A percentile compares a stretch with the other conserved stretches of the same genome.
phyloP scores from a whole-genome alignment of 2,113 vertebrate species.

The Collichthys lucidus region DNA sequence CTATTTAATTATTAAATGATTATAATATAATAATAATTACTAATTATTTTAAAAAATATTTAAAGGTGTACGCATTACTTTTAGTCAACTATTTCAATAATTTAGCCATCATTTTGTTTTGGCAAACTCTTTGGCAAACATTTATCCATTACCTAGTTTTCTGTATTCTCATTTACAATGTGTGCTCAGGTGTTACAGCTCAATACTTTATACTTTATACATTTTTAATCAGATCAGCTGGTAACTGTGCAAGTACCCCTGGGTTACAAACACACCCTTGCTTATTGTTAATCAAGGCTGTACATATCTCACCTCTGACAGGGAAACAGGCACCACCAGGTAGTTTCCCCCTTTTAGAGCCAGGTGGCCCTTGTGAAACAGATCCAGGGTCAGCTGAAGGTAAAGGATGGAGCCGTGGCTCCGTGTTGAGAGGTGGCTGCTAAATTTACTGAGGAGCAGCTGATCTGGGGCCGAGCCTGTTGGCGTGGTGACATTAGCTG shows the following conservation, averaged over 20 bases:
- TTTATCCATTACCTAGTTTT: background rate
- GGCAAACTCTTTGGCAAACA: background rate
- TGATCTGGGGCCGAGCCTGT: constrained; percentile 92
- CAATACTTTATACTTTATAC: background rate
- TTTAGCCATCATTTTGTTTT: background rate
- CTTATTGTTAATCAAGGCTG: constrained; percentile 2
- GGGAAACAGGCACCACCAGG: constrained; percentile 95
- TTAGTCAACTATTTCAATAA: background rate
- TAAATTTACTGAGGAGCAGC: constrained; percentile 90
- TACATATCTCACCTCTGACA: constrained; percentile 87
- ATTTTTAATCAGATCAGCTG: background rate
- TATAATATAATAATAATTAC: too few relatives aligned
- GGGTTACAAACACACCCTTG: background rate
- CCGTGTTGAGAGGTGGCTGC: constrained; percentile 92
- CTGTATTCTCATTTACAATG: background rate
- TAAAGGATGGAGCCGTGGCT: constrained; percentile 97
- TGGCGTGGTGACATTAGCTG: constrained; percentile 92
- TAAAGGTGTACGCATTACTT: background rate
- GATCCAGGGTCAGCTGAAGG: constrained; percentile 94
- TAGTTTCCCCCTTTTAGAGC: constrained; percentile 96
- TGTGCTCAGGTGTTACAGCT: background rate
- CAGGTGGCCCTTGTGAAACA: constrained; percentile 94
- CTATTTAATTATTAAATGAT: too few relatives aligned
- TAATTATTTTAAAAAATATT: too few relatives aligned
- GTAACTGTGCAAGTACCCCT: background rate